Conservation (phyloP, 30 jellyfish, hydroid and myxozoan species). For the Cassiopea andromeda region DNA sequence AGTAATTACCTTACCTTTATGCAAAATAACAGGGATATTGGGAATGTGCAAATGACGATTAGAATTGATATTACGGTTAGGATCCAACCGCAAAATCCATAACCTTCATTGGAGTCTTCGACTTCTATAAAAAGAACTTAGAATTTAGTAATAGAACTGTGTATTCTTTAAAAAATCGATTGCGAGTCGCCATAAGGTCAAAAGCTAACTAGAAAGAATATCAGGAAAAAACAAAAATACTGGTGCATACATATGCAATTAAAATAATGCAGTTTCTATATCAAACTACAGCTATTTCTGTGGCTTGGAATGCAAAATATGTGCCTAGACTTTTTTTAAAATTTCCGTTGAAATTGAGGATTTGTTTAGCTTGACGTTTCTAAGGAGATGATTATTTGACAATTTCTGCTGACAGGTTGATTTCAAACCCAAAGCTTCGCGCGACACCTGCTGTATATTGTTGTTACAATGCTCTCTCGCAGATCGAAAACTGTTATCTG, state of each 20-base stretch:
- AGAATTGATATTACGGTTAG: slow-evolving; percentile 71
- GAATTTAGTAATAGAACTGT: too few species aligned
- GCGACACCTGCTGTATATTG: background rate
- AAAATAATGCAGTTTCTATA: too few species aligned
- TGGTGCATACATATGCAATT: too few species aligned
- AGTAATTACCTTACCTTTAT: slow-evolving; percentile 65
- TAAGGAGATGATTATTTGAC: background rate
- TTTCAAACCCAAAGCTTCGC: background rate
- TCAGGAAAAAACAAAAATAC: too few species aligned
- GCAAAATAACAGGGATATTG: slow-evolving; percentile 90
- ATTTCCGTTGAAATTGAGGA: background rate
- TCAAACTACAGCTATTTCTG: too few species aligned
- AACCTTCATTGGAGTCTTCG: slow-evolving; percentile 31
- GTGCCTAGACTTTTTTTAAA: too few species aligned
- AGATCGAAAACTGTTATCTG: background rate
- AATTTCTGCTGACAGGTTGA: background rate
- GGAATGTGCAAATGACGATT: slow-evolving; percentile 80
- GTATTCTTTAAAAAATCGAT: too few species aligned
- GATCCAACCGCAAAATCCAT: slow-evolving; percentile 84
- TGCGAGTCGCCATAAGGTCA: too few species aligned
- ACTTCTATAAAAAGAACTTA: slow-evolving; percentile 4
- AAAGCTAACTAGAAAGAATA: too few species aligned
- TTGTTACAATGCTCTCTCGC: background rate
- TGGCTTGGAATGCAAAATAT: too few species aligned
- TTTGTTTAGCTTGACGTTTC: background rate